phyloP scores from a whole-genome alignment of 2,113 vertebrate genomes.

The Mormyrus lacerda region DNA sequence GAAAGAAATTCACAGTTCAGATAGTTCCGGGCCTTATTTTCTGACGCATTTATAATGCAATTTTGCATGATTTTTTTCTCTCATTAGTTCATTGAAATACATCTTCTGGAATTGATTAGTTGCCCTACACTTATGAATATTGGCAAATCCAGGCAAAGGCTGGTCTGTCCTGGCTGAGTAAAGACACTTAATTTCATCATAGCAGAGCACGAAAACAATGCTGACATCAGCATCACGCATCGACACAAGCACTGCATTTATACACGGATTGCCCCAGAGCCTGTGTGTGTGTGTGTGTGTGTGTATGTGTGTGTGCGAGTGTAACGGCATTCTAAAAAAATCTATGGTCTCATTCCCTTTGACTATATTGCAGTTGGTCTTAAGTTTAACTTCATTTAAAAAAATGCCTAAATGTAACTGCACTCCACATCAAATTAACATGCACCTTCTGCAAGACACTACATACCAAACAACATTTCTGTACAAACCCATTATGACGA shows the following conservation, averaged over 20 bases:
- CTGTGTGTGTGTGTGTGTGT: neutral
- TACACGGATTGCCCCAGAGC: neutral
- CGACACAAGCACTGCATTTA: neutral
- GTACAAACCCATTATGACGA: neutral
- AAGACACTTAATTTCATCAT: neutral
- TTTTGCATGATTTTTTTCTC: neutral
- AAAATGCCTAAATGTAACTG: slow-evolving; percentile 58
- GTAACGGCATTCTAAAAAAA: neutral
- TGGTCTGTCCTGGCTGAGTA: neutral
- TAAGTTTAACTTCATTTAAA: neutral
- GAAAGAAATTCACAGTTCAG: slow-evolving; percentile 24
- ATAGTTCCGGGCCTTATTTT: slow-evolving; percentile 20
- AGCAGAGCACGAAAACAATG: neutral
- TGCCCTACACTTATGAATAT: neutral
- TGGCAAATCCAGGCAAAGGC: neutral
- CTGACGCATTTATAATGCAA: slow-evolving; percentile 21
- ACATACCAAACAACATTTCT: neutral
- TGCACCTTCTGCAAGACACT: slow-evolving; percentile 5
- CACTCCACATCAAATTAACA: slow-evolving; percentile 36
- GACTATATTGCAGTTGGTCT: neutral
- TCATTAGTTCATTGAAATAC: slow-evolving; percentile 17
- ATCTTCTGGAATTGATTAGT: neutral
- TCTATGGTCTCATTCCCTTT: neutral
- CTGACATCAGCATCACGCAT: neutral
- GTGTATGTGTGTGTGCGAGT: neutral